Percentiles rank a stretch among this genome's conserved stretches.
These are phyloP conservation scores for Camptogramma bilineatum DNA, from an alignment of 2,888 invertebrate species.

Conservation along the genomic window DNA sequence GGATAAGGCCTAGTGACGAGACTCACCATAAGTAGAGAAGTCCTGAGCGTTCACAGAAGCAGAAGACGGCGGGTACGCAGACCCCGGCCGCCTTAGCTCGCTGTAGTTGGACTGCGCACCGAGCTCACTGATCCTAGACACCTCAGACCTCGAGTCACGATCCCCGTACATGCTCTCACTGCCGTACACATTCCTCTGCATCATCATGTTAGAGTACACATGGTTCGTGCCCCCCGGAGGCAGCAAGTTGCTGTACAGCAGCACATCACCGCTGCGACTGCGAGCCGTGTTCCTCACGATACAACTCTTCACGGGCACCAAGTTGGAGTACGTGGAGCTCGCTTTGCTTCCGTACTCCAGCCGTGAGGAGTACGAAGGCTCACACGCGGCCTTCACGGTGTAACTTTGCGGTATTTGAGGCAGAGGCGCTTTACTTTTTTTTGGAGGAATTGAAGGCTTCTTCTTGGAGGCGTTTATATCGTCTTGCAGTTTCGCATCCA, in stretches of 20 bases:
- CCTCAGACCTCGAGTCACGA: conserved; percentile 72
- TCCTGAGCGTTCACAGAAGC: conserved; percentile 82
- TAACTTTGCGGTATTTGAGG: conserved; percentile 92
- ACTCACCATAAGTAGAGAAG: conserved; percentile 83
- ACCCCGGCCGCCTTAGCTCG: conserved; percentile 85
- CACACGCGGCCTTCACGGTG: conserved; percentile 89
- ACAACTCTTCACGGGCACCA: conserved; percentile 82
- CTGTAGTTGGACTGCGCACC: conserved; percentile 87
- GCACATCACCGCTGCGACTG: conserved; percentile 75
- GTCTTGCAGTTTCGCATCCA: conserved; percentile 80
- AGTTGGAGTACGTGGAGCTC: conserved; percentile 81
- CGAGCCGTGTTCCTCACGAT: conserved; percentile 76
- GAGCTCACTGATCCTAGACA: conserved; percentile 79
- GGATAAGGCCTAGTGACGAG: background rate
- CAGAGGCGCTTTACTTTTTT: conserved; percentile 77
- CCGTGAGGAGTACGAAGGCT: conserved; percentile 91
- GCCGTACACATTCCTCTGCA: conserved; percentile 75
- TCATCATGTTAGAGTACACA: conserved; percentile 78
- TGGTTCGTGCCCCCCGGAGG: conserved; percentile 82
- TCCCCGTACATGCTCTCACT: conserved; percentile 82
- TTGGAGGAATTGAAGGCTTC: conserved; percentile 80
- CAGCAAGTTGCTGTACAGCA: conserved; percentile 77
- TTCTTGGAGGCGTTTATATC: conserved; percentile 78
- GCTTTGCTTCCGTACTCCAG: conserved; percentile 82
- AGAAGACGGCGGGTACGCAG: conserved; percentile 83